Percentiles rank a stretch among this genome's conserved stretches.
These are phyloP conservation scores for Myotis vivesi DNA, from an alignment of 2,797 vertebrate species.

Conservation along the genomic window DNA sequence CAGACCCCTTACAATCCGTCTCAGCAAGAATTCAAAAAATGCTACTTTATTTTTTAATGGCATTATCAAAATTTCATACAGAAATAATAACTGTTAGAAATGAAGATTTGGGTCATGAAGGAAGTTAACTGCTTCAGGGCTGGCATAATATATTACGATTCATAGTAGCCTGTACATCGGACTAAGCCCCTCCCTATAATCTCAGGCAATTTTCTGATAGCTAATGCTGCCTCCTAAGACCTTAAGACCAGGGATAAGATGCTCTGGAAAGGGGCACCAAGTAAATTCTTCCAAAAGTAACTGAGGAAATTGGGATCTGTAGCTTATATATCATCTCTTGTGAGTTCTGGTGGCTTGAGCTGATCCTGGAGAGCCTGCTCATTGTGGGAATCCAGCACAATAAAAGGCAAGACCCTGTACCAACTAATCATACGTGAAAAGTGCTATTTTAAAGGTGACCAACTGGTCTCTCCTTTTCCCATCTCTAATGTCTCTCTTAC, in stretches of 20 bases:
- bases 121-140: not conserved
- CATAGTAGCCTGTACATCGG: not conserved
- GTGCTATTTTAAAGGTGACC: not conserved
- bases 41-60: slow-evolving; percentile 8
- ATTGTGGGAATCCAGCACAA: not conserved
- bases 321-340: not conserved
- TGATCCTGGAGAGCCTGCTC: not conserved
- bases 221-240: not conserved
- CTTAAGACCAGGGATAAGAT: not conserved
- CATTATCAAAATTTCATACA: slow-evolving; percentile 15
- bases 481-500: not conserved
- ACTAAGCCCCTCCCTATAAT: not conserved
- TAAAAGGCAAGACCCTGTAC: not conserved
- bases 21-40: not conserved
- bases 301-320: not conserved
- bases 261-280: not conserved
- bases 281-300: not conserved
- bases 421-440: not conserved
- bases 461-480: not conserved
- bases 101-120: not conserved
- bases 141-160: not conserved
- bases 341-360: not conserved
- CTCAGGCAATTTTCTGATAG: not conserved
- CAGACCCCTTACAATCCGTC: not conserved
- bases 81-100: not conserved